These are phyloP conservation scores for Spodoptera exigua DNA, from an alignment of 2,888 invertebrate species.

Conservation along the genomic window DNA sequence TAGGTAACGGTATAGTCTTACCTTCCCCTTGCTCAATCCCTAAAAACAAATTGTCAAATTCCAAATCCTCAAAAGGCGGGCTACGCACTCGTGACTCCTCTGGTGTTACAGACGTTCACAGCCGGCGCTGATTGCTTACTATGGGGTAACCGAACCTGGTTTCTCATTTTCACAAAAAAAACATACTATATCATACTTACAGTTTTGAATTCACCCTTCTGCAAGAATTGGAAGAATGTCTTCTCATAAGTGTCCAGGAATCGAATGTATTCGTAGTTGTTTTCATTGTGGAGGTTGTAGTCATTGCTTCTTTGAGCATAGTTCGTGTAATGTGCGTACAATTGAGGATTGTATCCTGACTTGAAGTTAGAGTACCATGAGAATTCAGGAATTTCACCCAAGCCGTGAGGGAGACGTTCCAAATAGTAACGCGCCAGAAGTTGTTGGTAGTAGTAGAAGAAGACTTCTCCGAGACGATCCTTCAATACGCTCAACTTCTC, in stretches of 20 bases:
- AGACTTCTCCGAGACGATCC: conserved; percentile 91
- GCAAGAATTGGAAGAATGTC: conserved; percentile 83
- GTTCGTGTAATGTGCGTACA: conserved; percentile 70
- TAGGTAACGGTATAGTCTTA: too few species aligned
- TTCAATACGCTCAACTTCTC: conserved; percentile 83
- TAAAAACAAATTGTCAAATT: too few species aligned
- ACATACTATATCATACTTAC: conserved; percentile 68
- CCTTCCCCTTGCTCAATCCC: too few species aligned
- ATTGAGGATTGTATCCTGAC: conserved; percentile 73
- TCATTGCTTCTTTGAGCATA: conserved; percentile 90
- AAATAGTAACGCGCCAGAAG: conserved; percentile 91
- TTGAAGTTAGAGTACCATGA: conserved; percentile 90
- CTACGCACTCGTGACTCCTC: too few species aligned
- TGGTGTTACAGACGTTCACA: too few species aligned
- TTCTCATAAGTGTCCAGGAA: conserved; percentile 90
- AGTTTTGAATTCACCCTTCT: conserved; percentile 90
- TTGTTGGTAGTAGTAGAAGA: conserved; percentile 91
- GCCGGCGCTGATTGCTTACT: too few species aligned
- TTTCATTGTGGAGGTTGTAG: conserved; percentile 89
- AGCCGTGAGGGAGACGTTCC: conserved; percentile 91
- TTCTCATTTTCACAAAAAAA: too few species aligned
- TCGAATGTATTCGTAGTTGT: conserved; percentile 80
- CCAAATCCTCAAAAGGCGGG: too few species aligned
- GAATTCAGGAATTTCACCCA: conserved; percentile 90
- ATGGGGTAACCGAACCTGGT: too few species aligned